These are phyloP conservation scores for Craterocephalus amniculus DNA, from an alignment of 2,797 vertebrate species.

Conservation along the genomic window DNA sequence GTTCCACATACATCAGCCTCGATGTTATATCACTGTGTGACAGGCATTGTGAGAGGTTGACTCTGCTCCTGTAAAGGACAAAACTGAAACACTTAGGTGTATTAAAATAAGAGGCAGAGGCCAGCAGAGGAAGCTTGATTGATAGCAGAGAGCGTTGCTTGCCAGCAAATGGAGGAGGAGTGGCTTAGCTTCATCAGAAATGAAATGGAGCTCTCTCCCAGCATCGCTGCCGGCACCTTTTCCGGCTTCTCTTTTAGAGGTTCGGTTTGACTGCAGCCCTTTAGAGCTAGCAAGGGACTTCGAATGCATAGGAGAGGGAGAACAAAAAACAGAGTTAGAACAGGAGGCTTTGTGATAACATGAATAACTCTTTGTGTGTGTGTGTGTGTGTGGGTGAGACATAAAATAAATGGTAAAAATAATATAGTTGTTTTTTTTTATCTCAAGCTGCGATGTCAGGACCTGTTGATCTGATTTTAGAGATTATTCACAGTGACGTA, in stretches of 20 bases:
- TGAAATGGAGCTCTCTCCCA: constrained; percentile 10
- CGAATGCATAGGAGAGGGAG: constrained; percentile 6
- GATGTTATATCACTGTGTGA: constrained; percentile 53
- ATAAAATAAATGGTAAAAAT: constrained; percentile 17
- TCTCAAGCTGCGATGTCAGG: constrained; percentile 40
- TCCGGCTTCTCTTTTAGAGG: constrained; percentile 30
- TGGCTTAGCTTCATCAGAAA: constrained; percentile 18
- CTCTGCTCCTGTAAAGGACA: constrained; percentile 64
- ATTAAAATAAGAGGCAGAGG: constrained; percentile 77
- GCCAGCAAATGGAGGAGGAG: constrained; percentile 53
- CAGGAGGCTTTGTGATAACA: constrained; percentile 11
- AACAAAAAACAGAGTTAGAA: not conserved
- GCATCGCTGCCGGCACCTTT: constrained; percentile 36
- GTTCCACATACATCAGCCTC: constrained; percentile 38
- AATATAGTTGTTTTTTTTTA: constrained; percentile 49
- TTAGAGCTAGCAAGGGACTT: constrained; percentile 32
- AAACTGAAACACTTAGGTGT: constrained; percentile 79
- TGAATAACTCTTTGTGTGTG: not conserved
- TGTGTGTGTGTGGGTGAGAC: not conserved
- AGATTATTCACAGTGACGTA: constrained; percentile 43
- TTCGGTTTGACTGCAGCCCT: constrained; percentile 33
- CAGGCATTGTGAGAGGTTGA: constrained; percentile 46
- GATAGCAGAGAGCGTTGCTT: constrained; percentile 53
- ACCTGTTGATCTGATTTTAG: constrained; percentile 6
- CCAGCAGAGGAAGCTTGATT: constrained; percentile 66